Base-by-base conservation (phyloP, 2,797 vertebrate species). In the Anas bernieri region DNA sequence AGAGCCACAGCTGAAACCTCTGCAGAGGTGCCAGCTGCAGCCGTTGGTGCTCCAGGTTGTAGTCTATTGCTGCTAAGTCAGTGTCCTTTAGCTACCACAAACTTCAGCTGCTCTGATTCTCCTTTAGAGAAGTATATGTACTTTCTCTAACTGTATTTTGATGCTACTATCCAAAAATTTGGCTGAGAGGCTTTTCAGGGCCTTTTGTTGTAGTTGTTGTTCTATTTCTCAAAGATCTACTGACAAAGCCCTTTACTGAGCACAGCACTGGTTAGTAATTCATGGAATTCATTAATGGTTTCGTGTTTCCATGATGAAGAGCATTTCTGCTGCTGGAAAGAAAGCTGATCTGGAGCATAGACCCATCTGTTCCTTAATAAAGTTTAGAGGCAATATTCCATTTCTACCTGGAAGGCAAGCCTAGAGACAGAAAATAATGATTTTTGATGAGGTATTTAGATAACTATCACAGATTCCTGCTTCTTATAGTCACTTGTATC, bases 331-430 rank as follows among this genome's bases (percentile, higher is more conserved):
- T 85, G 7, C 50, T 94, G 91, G 92, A 94, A 89, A 78, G 48
- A 90, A 94, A 90, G 26, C 72, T 77, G 93, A 68, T 85, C 67
- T 80, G 83, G 56, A 94, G 75, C 64, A 70, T 74, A 90, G 74
- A 55, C 84, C 94, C 96, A 96, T 96, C 94, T 96, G 96, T 77
- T 96, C 86, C 83, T 90, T 92, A 91, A 94, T 89, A 93, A 94
- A 81, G 41, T 93, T 91, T 75, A 94, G 86, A 93, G 58, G 75
- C 92, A 94, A 73, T 95, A 88, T 95, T 96, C 93, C 78, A 72
- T 93, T 94, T 92, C 90, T 95, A 91, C 94, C 93, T 95, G 90
- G 72, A 93, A 96, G 86, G 88, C 88, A 95, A 95, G 78, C 74
- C 80, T 87, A 74, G 63, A 91, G 78, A 96, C 77, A 84, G 91